Evolutionary conservation across 2,797 vertebrate species (phyloP).

Genomic region (Ceryle rudis): DNA sequence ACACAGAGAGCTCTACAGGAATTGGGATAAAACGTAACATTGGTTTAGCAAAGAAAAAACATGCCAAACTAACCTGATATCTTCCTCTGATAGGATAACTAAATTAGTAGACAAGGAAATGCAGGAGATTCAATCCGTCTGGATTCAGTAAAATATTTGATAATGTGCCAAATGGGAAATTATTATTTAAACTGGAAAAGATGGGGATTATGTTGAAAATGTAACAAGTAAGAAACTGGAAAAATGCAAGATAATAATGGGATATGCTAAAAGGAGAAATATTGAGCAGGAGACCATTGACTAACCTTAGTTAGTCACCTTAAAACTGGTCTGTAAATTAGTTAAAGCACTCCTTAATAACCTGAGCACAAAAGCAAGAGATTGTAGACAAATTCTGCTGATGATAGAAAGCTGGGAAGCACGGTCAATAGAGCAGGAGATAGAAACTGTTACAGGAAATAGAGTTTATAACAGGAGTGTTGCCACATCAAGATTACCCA

Average conservation of each 20-base stretch:
- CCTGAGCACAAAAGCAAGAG: neutral
- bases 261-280: neutral
- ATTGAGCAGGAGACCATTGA: neutral
- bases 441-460: neutral
- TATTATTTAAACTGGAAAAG: neutral
- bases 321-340: neutral
- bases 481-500: neutral
- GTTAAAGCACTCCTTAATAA: neutral
- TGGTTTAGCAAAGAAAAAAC: neutral
- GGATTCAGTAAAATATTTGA: neutral
- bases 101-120: conserved; percentile 26
- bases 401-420: neutral
- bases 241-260: neutral
- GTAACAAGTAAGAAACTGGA: neutral
- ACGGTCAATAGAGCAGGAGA: neutral
- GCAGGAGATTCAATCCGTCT: neutral
- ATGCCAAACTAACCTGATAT: neutral
- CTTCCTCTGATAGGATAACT: neutral
- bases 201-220: neutral
- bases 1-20: neutral
- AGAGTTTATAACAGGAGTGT: neutral
- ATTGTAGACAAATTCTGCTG: conserved; percentile 11
- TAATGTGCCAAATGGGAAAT: neutral
- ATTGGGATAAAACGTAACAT: neutral
- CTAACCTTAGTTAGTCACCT: neutral